Percentiles rank a stretch among this genome's conserved stretches.
Conservation (phyloP, 2,113 vertebrate genomes). For the Sinocyclocheilus maitianheensis region DNA sequence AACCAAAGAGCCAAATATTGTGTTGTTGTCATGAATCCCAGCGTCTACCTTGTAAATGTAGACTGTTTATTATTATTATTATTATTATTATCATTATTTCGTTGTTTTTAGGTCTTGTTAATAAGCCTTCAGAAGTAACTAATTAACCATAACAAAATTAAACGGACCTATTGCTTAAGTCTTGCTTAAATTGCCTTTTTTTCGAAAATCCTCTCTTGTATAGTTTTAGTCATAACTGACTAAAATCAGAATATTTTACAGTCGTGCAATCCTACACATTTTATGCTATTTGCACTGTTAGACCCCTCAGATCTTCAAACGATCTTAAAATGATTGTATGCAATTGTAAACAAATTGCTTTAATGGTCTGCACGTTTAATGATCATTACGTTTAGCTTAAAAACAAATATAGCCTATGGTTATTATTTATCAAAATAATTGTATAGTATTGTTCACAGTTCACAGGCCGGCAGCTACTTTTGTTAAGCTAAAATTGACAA, state of each 20-base stretch:
- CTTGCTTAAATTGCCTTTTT: neutral
- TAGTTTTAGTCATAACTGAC: neutral
- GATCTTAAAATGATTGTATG: neutral
- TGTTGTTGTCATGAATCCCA: no score
- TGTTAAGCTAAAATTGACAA: neutral
- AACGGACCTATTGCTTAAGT: neutral
- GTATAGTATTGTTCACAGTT: neutral
- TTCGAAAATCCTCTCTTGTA: no score
- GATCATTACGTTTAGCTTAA: neutral
- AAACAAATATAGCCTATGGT: neutral
- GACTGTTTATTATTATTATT: neutral
- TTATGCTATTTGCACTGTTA: neutral
- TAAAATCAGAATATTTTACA: neutral
- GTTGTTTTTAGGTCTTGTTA: neutral
- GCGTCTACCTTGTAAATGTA: neutral
- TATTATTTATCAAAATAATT: neutral
- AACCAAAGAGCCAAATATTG: neutral
- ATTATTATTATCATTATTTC: neutral
- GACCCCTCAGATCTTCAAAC: no score
- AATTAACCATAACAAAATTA: neutral
- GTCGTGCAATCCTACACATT: no score
- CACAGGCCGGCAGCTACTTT: neutral
- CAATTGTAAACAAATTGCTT: neutral
- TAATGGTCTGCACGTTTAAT: neutral
- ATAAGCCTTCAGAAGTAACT: neutral